Evolutionary conservation across 2,113 vertebrate genomes (phyloP), one percentile per base, ranked within the genome.

Genomic region (Chionis minor): DNA sequence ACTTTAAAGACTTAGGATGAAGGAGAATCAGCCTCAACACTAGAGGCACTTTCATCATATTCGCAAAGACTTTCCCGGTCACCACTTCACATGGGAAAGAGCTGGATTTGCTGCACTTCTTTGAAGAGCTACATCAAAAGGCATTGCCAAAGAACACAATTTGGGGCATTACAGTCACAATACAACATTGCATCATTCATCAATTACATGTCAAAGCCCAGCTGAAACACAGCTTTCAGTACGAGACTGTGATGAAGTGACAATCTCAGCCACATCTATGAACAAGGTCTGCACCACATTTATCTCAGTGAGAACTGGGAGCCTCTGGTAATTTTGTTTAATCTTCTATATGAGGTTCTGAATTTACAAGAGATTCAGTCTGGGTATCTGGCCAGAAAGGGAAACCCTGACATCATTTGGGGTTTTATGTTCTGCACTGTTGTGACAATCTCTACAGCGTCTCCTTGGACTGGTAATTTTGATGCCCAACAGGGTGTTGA

Each of bases 71-170:
- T 55, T 74, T 7, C 44, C 81, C 28, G 58, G 19, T 23, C 66
- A 32, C 4, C 0, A 2, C 30, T 61, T 62, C 6, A 0, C 10
- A 72, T 11, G 44, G 75, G 49, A 47, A 65, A 75, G 71, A 35
- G 56, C n/a, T 59, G 42, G 40, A 58, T 73, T 54, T 52, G 52
- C 30, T 1, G 0, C 35, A 6, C 13, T n/a, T 26, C 90, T 95
- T 92, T 96, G 88, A 92, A 95, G 86, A 86, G 47, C 61, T 92
- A 78, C 90, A 67, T 95, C 90, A 84, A 94, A 95, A 78, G 65
- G 44, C 86, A 20, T 86, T 94, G 90, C 80, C 72, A 88, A 71
- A 95, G 75, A 66, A 24, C 86, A 74, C 23, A 51, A 28, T 62
- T 0, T 35, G 58, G 45, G 71, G 33, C 69, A 33, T 62, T 24